Percentiles rank a stretch among this genome's conserved stretches.
Conservation (phyloP, 2,113 vertebrate species). For the Salminus brasiliensis region DNA sequence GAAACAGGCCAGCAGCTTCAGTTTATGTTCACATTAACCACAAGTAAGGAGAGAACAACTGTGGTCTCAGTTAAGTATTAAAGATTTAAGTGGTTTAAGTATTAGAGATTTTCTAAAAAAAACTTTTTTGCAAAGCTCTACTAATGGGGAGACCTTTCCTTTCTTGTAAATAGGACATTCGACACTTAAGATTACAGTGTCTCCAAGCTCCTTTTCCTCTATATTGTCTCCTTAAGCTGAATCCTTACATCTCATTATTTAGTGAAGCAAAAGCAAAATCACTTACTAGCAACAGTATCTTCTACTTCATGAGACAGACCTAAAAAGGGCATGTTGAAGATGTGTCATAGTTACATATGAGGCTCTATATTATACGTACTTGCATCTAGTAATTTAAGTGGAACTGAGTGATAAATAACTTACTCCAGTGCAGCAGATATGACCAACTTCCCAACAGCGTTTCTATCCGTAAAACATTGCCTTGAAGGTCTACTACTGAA, state of each 20-base stretch:
- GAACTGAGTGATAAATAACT: constrained; percentile 60
- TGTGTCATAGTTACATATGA: too few relatives aligned
- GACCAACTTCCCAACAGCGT: constrained; percentile 82
- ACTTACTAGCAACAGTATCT: constrained; percentile 81
- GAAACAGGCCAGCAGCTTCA: too few relatives aligned
- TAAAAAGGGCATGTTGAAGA: constrained; percentile 64
- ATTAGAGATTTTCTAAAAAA: too few relatives aligned
- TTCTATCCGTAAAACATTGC: constrained; percentile 80
- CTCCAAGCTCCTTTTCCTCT: not conserved
- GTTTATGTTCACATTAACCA: too few relatives aligned
- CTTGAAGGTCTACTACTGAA: constrained; percentile 80
- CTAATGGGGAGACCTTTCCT: not conserved
- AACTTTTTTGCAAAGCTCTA: not conserved
- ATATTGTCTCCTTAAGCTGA: not conserved
- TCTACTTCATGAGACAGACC: constrained; percentile 81
- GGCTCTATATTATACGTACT: not conserved
- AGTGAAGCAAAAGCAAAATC: not conserved
- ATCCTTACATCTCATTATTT: not conserved
- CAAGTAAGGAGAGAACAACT: too few relatives aligned
- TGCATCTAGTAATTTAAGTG: not conserved
- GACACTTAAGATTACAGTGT: not conserved
- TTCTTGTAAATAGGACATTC: not conserved
- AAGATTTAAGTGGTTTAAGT: too few relatives aligned
- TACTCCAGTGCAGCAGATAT: constrained; percentile 86
- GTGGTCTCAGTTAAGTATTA: too few relatives aligned